A percentile compares a stretch with the other conserved stretches of the same genome.
These are phyloP conservation scores for Hypomecis atomaria DNA, from an alignment of 2,888 invertebrate genomes.

Conservation along the genomic window DNA sequence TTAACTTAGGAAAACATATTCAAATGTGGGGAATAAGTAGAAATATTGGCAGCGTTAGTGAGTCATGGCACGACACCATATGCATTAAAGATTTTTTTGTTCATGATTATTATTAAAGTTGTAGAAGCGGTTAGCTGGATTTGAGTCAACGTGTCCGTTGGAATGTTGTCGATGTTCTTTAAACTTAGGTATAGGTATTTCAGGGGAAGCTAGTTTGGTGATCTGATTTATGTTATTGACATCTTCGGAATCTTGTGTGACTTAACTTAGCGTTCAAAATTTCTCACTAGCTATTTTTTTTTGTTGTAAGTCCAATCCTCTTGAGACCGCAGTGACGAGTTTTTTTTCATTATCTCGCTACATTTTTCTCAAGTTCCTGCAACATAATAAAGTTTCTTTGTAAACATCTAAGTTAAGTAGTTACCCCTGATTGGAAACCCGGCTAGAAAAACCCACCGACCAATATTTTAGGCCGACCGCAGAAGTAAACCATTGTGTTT, in stretches of 20 bases:
- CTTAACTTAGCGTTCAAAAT: too few species aligned
- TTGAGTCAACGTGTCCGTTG: neutral
- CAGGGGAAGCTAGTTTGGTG: neutral
- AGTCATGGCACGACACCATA: slow-evolving; percentile 26
- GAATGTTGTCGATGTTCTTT: neutral
- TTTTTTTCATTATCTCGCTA: too few species aligned
- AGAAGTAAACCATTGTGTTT: slow-evolving; percentile 47
- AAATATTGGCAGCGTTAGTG: slow-evolving; percentile 26
- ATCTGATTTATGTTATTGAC: neutral
- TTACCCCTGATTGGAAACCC: slow-evolving; percentile 5
- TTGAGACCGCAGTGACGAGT: too few species aligned
- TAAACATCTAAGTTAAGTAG: too few species aligned
- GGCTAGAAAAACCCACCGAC: slow-evolving; percentile 17
- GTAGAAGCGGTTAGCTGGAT: neutral
- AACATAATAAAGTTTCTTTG: slow-evolving; percentile 6
- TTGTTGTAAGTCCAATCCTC: too few species aligned
- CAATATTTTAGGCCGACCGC: slow-evolving; percentile 50
- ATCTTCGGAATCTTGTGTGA: too few species aligned
- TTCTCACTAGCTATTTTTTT: too few species aligned
- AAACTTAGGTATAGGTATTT: too few species aligned
- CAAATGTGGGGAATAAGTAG: slow-evolving; percentile 42
- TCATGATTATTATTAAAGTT: slow-evolving; percentile 4
- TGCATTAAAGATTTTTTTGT: slow-evolving; percentile 7
- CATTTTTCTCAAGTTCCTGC: neutral
- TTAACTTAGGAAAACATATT: slow-evolving; percentile 48